These are phyloP conservation scores for Smutsia gigantea DNA, from an alignment of 2,797 vertebrate species.

Conservation along the genomic window DNA sequence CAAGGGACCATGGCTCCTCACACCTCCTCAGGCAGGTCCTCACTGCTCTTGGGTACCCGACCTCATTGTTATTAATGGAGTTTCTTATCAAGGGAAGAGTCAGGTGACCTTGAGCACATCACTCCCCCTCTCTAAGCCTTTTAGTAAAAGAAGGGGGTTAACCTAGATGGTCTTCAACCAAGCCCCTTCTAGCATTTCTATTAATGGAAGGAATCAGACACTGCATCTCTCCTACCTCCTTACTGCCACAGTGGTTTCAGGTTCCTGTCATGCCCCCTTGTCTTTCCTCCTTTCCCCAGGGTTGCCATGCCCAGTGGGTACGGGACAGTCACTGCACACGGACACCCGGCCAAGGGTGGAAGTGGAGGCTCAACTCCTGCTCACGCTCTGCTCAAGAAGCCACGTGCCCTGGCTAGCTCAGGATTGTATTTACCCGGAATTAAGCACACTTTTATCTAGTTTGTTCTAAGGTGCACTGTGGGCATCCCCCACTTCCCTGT, in stretches of 20 bases:
- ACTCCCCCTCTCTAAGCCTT: background rate
- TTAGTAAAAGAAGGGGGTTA: background rate
- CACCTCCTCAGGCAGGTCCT: background rate
- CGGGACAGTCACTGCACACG: background rate
- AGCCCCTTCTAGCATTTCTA: conserved; percentile 51
- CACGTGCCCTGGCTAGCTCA: background rate
- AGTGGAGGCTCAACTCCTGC: background rate
- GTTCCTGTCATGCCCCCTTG: background rate
- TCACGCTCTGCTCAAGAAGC: background rate
- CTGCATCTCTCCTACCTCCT: background rate
- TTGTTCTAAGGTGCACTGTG: background rate
- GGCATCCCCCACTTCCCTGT: too few relatives aligned
- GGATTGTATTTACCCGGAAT: background rate
- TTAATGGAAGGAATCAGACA: conserved; percentile 48
- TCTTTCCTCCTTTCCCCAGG: background rate
- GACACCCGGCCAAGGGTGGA: background rate
- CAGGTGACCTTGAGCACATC: background rate
- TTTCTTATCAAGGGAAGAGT: background rate
- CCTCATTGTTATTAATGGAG: background rate
- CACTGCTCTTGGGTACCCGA: background rate
- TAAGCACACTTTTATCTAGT: background rate
- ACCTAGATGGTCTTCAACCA: background rate
- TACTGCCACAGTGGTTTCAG: background rate
- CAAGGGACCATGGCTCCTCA: background rate
- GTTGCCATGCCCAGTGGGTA: background rate